phyloP scores from a whole-genome alignment of 2,797 vertebrate genomes.

The Acropternis orthonyx region DNA sequence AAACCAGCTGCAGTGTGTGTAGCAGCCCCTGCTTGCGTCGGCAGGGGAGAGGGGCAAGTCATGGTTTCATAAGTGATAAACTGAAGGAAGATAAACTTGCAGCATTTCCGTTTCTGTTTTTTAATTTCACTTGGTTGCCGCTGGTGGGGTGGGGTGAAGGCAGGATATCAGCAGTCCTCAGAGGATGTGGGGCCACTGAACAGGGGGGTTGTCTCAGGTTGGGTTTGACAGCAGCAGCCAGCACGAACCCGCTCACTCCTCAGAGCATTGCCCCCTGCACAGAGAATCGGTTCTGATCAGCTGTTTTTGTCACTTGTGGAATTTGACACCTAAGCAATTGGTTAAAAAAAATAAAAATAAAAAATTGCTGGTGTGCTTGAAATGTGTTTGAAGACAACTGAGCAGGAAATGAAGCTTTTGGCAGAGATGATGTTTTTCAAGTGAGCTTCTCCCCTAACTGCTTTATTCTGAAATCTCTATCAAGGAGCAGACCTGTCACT shows the following conservation, averaged over 20 bases:
- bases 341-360: background rate
- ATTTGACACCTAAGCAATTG: background rate
- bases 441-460: background rate
- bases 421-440: background rate
- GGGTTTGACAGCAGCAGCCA: background rate
- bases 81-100: background rate
- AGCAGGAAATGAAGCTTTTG: background rate
- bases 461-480: background rate
- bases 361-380: background rate
- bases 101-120: constrained; percentile 4
- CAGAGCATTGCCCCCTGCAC: background rate
- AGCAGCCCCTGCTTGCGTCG: background rate
- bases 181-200: background rate
- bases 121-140: background rate
- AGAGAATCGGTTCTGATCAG: background rate
- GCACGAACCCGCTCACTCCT: background rate
- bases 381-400: background rate
- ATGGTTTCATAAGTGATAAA: background rate
- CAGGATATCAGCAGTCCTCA: background rate
- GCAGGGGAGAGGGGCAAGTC: background rate
- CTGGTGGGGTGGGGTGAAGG: background rate
- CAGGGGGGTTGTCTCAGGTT: fast-evolving
- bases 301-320: background rate
- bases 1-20: background rate
- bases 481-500: background rate